Evolutionary conservation across 2,797 vertebrate species (phyloP).

Genomic region (Discoglossus pictus): DNA sequence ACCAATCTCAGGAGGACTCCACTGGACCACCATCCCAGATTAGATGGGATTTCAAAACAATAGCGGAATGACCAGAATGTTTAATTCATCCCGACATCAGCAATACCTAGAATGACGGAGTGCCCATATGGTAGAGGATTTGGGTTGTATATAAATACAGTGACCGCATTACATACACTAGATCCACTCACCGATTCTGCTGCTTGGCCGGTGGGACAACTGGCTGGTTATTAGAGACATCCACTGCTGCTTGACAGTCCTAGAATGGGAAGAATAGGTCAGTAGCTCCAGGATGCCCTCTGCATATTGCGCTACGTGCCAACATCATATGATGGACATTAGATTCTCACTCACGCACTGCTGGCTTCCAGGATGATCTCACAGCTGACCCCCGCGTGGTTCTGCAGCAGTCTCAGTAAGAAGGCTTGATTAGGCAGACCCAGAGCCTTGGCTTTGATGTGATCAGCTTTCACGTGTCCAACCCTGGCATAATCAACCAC

Average conservation of each 20-base stretch:
- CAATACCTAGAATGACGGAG: too few relatives aligned
- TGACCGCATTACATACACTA: too few relatives aligned
- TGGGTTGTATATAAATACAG: too few relatives aligned
- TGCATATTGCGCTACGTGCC: too few relatives aligned
- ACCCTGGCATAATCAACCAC: slow-evolving; percentile 70
- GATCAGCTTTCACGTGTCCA: slow-evolving; percentile 60
- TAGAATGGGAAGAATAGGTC: background rate
- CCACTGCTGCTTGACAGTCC: slow-evolving; percentile 41
- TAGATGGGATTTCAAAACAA: too few relatives aligned
- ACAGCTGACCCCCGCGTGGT: slow-evolving; percentile 55
- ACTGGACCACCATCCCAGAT: too few relatives aligned
- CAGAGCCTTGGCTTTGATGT: slow-evolving; percentile 60
- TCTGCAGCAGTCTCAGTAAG: slow-evolving; percentile 66
- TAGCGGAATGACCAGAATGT: too few relatives aligned
- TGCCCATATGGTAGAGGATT: too few relatives aligned
- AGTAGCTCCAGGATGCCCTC: too few relatives aligned
- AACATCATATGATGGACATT: too few relatives aligned
- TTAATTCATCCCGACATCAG: too few relatives aligned
- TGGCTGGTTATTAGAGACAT: slow-evolving; percentile 24
- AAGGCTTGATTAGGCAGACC: slow-evolving; percentile 69
- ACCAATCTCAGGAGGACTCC: too few relatives aligned
- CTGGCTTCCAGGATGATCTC: slow-evolving; percentile 63
- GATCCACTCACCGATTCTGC: background rate
- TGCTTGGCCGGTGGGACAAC: background rate
- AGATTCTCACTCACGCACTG: slow-evolving; percentile 45